Base-by-base conservation (phyloP, 2,888 invertebrate species). In the Muschampia plurimacula region DNA sequence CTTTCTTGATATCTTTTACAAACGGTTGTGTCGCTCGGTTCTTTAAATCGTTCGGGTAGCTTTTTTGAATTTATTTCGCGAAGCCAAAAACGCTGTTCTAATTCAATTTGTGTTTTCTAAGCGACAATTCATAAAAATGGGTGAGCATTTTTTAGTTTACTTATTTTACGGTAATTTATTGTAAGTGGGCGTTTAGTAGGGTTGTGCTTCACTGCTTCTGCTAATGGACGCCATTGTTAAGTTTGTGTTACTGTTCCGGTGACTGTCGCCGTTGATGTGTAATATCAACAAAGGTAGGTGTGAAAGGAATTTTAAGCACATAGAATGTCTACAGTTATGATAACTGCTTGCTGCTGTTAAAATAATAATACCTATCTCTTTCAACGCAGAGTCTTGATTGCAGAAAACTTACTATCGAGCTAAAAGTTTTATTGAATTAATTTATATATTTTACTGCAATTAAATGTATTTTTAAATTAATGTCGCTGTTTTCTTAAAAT, bases 11-110 rank as follows among this genome's bases (percentile, higher is more conserved):
- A 80, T 81, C 81, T 78, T 78, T 79, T 78, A 79, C 79, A 81
- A 80, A 80, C 82, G 81, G 82, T 82, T 81, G 82, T 80, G 79
- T 81, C 81, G 81, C 76, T 78, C 81, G 80, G 77, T 76, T 79
- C 66, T 72, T 73, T 67, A 76, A 78, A 79, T 77, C 77, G 80
- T 78, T 78, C 80, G 82, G 80, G 80, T 79, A 75, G 77, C 9
- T 79, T 81, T 81, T 76, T 78, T 73, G 63, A 74, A 76, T 78
- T 77, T 78, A 69, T 74, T 79, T 76, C 76, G 75, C 72, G 68
- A 36, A 62, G 60, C 57, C 36, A 12, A 12, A 15, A 59, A 69
- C 32, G 59, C 64, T 65, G 49, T 57, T 69, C 63, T 49, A 72
- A 64, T 71, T 74, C 74, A 73, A 12, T 66, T 67, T 75, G 77